phyloP scores from a whole-genome alignment of 2,113 vertebrate species.

The Aramus guarauna region DNA sequence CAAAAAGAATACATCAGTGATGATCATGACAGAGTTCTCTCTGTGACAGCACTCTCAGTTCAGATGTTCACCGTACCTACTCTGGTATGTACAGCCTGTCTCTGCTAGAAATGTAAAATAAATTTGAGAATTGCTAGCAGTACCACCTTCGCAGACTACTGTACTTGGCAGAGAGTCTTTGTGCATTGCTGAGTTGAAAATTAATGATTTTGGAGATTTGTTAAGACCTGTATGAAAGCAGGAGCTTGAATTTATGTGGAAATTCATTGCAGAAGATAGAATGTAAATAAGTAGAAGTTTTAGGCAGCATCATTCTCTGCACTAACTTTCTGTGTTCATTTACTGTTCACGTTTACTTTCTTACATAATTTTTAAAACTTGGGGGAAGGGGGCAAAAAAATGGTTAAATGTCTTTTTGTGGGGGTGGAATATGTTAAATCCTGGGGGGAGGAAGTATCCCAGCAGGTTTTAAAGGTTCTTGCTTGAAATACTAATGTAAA shows the following conservation, averaged over 20 bases:
- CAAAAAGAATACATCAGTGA: constrained; percentile 94
- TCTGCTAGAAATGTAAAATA: not conserved
- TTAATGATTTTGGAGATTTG: not conserved
- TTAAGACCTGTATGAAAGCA: not conserved
- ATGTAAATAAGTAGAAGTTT: not conserved
- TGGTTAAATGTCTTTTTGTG: not conserved
- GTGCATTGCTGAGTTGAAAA: not conserved
- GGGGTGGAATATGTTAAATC: not conserved
- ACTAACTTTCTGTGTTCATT: not conserved
- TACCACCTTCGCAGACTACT: not conserved
- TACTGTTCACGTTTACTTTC: not conserved
- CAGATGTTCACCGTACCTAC: constrained; percentile 98
- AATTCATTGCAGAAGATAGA: not conserved
- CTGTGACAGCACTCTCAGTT: constrained; percentile 92
- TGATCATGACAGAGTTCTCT: constrained; percentile 93
- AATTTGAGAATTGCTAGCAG: not conserved
- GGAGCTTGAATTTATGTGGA: not conserved
- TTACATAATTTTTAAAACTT: not conserved
- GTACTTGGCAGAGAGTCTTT: not conserved
- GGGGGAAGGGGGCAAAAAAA: not conserved
- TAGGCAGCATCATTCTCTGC: not conserved
- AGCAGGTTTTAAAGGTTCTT: not conserved
- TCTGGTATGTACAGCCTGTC: constrained; percentile 76
- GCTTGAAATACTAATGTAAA: not conserved
- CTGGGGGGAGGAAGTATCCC: rapidly evolving